Percentiles rank a stretch among this genome's conserved stretches.
phyloP scores from a whole-genome alignment of 2,888 invertebrate species.

The Ctenicera cuprea region DNA sequence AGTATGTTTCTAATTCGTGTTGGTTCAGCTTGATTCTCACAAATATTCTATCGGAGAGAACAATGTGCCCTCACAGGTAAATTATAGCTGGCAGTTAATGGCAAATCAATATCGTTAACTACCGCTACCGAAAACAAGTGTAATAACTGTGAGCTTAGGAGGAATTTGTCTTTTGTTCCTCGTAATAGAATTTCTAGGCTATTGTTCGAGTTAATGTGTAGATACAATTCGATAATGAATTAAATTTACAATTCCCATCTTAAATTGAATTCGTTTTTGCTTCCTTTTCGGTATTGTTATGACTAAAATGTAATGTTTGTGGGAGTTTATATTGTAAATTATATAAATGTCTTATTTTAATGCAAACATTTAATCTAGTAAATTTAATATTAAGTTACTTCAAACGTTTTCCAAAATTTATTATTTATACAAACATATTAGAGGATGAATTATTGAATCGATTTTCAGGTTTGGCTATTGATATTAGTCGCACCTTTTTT shows the following conservation, averaged over 20 bases:
- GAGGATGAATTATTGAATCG: too few relatives aligned
- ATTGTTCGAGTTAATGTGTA: constrained; percentile 16
- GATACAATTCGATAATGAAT: not conserved
- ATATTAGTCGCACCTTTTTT: too few relatives aligned
- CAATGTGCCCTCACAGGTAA: constrained; percentile 38
- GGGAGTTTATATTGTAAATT: too few relatives aligned
- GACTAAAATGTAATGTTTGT: too few relatives aligned
- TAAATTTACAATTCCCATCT: constrained; percentile 1
- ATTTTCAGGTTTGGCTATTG: too few relatives aligned
- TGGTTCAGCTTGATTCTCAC: constrained; percentile 11
- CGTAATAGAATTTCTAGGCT: constrained; percentile 31
- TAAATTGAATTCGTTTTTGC: too few relatives aligned
- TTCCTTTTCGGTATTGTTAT: too few relatives aligned
- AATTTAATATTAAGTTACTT: too few relatives aligned
- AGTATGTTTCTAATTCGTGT: constrained; percentile 5
- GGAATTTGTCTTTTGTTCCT: constrained; percentile 41
- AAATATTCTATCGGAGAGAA: constrained; percentile 7
- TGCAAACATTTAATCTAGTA: too few relatives aligned
- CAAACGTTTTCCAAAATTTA: too few relatives aligned
- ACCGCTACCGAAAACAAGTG: constrained; percentile 41
- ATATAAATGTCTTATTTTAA: too few relatives aligned
- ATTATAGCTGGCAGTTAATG: constrained; percentile 41
- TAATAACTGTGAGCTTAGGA: constrained; percentile 31
- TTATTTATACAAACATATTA: too few relatives aligned
- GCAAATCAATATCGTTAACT: constrained; percentile 40